These are phyloP conservation scores for Psammodynastes pulverulentus DNA, from an alignment of 2,113 vertebrate species.

Conservation along the genomic window DNA sequence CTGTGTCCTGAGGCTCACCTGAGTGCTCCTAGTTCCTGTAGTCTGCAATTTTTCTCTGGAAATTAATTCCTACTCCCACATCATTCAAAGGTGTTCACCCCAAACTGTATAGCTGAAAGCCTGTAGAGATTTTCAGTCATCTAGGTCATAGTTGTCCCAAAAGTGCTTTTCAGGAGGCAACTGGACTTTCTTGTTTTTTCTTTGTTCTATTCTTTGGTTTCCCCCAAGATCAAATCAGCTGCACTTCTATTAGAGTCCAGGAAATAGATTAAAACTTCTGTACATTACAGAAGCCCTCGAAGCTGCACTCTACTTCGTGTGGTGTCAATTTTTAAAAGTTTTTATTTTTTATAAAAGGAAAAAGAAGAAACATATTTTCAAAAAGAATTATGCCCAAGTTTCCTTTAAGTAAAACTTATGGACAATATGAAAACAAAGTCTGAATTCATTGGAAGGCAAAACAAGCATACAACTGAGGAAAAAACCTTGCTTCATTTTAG, in stretches of 20 bases:
- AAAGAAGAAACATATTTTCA: background rate
- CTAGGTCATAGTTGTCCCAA: too few relatives aligned
- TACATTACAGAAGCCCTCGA: background rate
- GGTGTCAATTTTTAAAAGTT: background rate
- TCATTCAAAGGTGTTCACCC: too few relatives aligned
- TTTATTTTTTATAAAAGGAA: background rate
- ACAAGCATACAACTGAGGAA: background rate
- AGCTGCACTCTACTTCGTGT: background rate
- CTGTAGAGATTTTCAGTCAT: too few relatives aligned
- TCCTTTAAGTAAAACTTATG: background rate
- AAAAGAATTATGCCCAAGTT: background rate
- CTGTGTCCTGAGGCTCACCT: too few relatives aligned
- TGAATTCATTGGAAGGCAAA: background rate
- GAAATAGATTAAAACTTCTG: background rate
- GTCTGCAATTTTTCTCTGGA: too few relatives aligned
- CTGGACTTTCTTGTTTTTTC: too few relatives aligned
- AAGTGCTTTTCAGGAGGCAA: too few relatives aligned
- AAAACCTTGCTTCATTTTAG: background rate
- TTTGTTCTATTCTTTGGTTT: background rate
- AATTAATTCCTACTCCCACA: too few relatives aligned
- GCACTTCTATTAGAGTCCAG: background rate
- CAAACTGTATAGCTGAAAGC: too few relatives aligned
- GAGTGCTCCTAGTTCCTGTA: too few relatives aligned
- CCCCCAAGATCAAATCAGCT: background rate
- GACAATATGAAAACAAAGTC: background rate